Evolutionary conservation across 2,797 vertebrate species (phyloP).

Genomic region (Muscicapa comitata): DNA sequence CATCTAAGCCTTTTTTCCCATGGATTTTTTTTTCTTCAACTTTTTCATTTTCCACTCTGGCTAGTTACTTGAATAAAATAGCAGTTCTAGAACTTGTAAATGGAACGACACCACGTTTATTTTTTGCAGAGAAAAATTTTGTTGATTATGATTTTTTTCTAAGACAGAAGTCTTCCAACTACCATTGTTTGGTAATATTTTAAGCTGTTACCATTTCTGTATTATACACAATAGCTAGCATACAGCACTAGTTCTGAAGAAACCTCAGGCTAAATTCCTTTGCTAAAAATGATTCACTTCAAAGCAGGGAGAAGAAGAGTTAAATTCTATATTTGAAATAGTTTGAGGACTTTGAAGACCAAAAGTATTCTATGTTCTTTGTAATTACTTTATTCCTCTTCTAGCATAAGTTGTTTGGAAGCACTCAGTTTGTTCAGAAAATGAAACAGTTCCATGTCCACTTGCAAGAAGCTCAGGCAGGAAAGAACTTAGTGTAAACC

Average conservation of each 20-base stretch:
- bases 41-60: neutral
- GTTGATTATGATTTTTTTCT: neutral
- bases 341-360: neutral
- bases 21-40: neutral
- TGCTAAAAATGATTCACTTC: neutral
- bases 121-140: neutral
- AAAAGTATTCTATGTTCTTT: neutral
- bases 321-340: neutral
- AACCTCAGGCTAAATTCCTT: neutral
- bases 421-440: constrained; percentile 14
- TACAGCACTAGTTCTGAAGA: neutral
- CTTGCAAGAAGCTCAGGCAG: constrained; percentile 15
- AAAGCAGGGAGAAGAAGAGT: neutral
- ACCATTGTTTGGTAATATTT: neutral
- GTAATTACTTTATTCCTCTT: neutral
- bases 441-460: neutral
- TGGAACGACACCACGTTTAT: neutral
- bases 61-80: neutral
- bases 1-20: neutral
- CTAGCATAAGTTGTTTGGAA: neutral
- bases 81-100: neutral
- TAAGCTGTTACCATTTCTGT: neutral
- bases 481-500: constrained; percentile 27
- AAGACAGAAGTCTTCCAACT: neutral
- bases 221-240: neutral